These are phyloP conservation scores for Saccostrea cuccullata DNA, from an alignment of 1,140 invertebrate species.

Conservation along the genomic window DNA sequence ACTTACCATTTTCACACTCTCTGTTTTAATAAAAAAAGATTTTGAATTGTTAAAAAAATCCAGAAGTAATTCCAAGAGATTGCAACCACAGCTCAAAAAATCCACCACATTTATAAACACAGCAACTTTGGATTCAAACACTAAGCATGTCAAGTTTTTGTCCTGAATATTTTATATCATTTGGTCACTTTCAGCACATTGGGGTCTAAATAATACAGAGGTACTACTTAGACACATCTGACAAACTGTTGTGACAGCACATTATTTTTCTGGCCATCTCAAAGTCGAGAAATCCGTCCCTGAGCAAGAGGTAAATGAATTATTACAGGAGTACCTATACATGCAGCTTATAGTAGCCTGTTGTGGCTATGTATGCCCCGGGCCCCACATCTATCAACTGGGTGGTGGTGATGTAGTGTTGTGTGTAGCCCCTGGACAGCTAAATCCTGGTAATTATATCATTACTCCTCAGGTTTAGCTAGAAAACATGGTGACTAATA, in stretches of 20 bases:
- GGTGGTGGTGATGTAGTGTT: slow-evolving; percentile 32
- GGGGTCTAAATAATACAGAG: neutral
- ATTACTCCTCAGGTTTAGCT: slow-evolving; percentile 23
- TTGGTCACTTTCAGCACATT: slow-evolving; percentile 19
- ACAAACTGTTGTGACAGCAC: slow-evolving; percentile 35
- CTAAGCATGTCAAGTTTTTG: slow-evolving; percentile 12
- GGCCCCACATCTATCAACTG: slow-evolving; percentile 31
- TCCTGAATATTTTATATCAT: neutral
- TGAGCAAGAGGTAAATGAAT: slow-evolving; percentile 27
- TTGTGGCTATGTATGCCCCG: neutral
- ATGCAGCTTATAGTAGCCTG: slow-evolving; percentile 18
- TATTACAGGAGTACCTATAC: slow-evolving; percentile 18
- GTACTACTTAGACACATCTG: slow-evolving; percentile 16
- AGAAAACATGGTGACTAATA: slow-evolving; percentile 26
- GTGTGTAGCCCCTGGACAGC: slow-evolving; percentile 3
- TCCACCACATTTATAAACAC: slow-evolving; percentile 13
- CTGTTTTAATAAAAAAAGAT: neutral
- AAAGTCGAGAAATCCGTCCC: slow-evolving; percentile 15
- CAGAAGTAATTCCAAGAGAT: neutral
- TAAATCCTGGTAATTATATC: slow-evolving; percentile 17
- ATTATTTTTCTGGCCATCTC: slow-evolving; percentile 31
- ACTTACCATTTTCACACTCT: slow-evolving; percentile 27
- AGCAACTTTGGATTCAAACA: slow-evolving; percentile 15
- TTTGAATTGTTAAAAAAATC: neutral
- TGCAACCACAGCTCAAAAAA: neutral